A percentile compares a stretch with the other conserved stretches of the same genome.
Evolutionary conservation across 2,797 vertebrate species (phyloP).

Genomic region (Enteromius treurensis): DNA sequence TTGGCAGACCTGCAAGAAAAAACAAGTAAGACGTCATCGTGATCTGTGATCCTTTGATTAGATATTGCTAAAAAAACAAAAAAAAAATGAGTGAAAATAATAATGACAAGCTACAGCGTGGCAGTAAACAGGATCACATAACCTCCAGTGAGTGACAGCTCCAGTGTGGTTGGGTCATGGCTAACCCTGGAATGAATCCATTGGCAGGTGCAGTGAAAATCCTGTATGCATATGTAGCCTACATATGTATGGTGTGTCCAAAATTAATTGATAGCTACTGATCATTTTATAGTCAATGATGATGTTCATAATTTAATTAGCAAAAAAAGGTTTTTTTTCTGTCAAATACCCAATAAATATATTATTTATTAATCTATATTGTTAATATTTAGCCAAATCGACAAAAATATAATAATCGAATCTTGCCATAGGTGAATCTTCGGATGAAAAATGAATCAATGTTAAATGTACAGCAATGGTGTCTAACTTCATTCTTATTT

Average conservation of each 20-base stretch:
- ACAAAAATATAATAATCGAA: not conserved
- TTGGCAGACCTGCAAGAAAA: slow-evolving; percentile 67
- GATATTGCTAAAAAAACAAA: not conserved
- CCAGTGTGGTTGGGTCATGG: not conserved
- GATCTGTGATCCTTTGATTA: not conserved
- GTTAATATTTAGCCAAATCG: no score
- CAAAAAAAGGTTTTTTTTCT: not conserved
- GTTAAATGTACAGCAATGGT: not conserved
- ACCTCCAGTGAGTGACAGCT: not conserved
- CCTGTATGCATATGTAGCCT: not conserved
- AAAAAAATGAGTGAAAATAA: not conserved
- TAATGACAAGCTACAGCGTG: not conserved
- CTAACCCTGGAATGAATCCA: not conserved
- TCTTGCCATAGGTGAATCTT: not conserved
- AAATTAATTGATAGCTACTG: no score
- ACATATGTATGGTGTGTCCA: no score
- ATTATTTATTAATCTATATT: no score
- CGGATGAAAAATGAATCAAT: not conserved
- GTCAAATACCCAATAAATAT: no score
- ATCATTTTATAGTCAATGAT: no score
- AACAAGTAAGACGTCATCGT: not conserved
- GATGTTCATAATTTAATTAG: no score
- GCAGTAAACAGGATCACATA: not conserved
- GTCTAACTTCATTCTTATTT: not conserved
- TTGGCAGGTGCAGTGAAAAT: not conserved